A percentile compares a stretch with the other conserved stretches of the same genome.
phyloP scores from a whole-genome alignment of 2,797 vertebrate species.

The Molossus molossus region DNA sequence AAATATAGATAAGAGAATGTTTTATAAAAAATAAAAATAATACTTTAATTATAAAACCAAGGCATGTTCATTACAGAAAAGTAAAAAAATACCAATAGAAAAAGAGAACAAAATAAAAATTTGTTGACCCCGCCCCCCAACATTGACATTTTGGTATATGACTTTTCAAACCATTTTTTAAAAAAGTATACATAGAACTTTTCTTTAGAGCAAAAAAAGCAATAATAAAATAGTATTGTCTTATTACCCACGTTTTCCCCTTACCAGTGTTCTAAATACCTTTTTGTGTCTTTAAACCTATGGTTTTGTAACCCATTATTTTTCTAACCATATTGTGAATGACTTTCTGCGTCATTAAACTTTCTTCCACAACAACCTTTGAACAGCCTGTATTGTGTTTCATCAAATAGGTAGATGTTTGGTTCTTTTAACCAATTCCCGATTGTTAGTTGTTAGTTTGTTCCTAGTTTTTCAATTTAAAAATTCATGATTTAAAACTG shows the following conservation, averaged over 20 bases:
- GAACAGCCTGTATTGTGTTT: not conserved
- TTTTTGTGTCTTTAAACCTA: not conserved
- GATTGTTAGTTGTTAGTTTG: not conserved
- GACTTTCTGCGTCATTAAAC: not conserved
- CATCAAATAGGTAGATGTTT: not conserved
- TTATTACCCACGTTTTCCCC: not conserved
- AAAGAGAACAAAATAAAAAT: constrained; percentile 52
- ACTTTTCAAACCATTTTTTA: not conserved
- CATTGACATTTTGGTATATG: not conserved
- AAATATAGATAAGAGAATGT: not conserved
- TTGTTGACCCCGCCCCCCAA: not conserved
- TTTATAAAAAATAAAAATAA: not conserved
- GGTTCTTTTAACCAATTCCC: constrained; percentile 15
- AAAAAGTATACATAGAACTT: not conserved
- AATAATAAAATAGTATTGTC: not conserved
- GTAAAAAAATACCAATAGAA: not conserved
- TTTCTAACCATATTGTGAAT: not conserved
- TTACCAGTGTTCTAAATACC: not conserved
- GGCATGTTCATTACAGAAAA: not conserved
- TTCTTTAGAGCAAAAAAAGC: not conserved
- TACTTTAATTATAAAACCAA: constrained; percentile 16
- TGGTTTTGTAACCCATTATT: not conserved
- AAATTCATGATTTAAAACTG: not conserved
- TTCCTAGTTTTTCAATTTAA: constrained; percentile 31
- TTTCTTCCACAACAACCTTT: not conserved